phyloP scores from a whole-genome alignment of 2,888 invertebrate species.

The Drosophila fulvimacula region DNA sequence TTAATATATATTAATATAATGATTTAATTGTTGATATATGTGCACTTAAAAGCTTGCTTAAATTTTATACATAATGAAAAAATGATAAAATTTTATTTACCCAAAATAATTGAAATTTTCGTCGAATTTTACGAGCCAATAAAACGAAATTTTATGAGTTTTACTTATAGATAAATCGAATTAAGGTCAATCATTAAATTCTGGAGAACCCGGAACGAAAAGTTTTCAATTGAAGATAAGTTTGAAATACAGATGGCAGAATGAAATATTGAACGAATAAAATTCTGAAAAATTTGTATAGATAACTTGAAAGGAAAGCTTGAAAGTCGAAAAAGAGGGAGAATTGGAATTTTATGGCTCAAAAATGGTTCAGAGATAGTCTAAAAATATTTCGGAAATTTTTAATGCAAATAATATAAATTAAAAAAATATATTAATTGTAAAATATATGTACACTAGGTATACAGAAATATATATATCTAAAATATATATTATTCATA shows the following conservation, averaged over 20 bases:
- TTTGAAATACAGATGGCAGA: background rate
- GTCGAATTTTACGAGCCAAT: slow-evolving; percentile 2
- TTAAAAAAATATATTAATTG: too few relatives aligned
- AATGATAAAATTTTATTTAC: background rate
- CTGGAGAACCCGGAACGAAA: background rate
- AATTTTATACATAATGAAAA: background rate
- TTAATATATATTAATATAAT: background rate
- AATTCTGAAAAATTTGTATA: background rate
- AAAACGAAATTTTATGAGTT: slow-evolving; percentile 13
- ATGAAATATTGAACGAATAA: background rate
- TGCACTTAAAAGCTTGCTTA: background rate
- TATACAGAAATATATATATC: too few relatives aligned
- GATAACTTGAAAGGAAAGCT: background rate
- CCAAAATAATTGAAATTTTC: slow-evolving; percentile 3
- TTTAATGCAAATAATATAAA: too few relatives aligned
- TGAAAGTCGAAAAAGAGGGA: background rate
- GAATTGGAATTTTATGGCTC: background rate
- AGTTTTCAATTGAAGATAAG: background rate
- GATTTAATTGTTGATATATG: background rate
- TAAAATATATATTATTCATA: background rate
- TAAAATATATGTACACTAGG: too few relatives aligned
- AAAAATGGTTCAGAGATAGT: too few relatives aligned
- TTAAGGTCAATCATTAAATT: slow-evolving; percentile 4
- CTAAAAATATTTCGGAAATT: too few relatives aligned
- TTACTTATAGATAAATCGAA: slow-evolving; percentile 3